Percentiles rank a stretch among this genome's conserved stretches.
phyloP scores from a whole-genome alignment of 2,797 vertebrate genomes.

The Syngnathus acus region DNA sequence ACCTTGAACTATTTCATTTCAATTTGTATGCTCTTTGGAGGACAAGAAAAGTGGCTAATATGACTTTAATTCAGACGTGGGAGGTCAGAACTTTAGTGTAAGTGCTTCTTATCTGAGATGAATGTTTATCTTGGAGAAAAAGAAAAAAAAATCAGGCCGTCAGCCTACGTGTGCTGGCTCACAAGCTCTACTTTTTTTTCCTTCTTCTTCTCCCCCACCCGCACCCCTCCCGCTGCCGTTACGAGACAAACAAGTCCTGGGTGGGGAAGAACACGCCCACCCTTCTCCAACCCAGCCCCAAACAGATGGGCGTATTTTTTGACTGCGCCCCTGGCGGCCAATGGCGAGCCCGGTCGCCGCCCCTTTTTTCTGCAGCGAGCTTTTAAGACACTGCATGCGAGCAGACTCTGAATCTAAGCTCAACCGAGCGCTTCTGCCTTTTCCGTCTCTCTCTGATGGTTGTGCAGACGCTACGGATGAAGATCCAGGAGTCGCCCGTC shows the following conservation, averaged over 20 bases:
- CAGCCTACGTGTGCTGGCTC: conserved; percentile 61
- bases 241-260: conserved; percentile 63
- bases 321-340: conserved; percentile 49
- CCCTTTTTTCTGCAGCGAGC: conserved; percentile 31
- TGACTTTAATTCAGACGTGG: background rate
- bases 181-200: conserved; percentile 39
- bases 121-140: conserved; percentile 18
- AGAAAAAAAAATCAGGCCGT: conserved; percentile 30
- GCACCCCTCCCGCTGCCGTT: conserved; percentile 25
- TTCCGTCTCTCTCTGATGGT: conserved; percentile 53
- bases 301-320: conserved; percentile 65
- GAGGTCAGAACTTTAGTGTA: background rate
- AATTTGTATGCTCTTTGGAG: background rate
- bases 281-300: conserved; percentile 29
- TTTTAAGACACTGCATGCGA: conserved; percentile 29
- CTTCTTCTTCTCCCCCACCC: conserved; percentile 17
- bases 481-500: conserved; percentile 87
- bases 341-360: conserved; percentile 45
- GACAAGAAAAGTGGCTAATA: no score
- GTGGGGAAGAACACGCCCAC: conserved; percentile 35
- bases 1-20: background rate
- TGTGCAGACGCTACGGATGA: conserved; percentile 83
- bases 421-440: conserved; percentile 31
- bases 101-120: conserved; percentile 2
- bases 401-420: conserved; percentile 62